Conservation (phyloP, 2,888 invertebrate species). For the Habroteleia sp. region DNA sequence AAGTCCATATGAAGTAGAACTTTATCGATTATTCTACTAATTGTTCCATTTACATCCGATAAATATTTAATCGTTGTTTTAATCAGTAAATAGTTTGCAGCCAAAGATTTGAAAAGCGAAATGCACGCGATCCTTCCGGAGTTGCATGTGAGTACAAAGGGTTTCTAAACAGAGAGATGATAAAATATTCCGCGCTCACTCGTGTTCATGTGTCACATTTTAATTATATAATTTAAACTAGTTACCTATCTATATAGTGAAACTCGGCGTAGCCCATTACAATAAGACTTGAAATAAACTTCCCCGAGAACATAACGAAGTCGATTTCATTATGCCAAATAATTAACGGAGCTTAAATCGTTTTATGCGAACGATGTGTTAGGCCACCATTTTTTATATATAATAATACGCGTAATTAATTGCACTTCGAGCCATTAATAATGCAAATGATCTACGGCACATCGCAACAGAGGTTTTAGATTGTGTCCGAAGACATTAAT, state of each 20-base stretch:
- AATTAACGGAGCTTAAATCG: background rate
- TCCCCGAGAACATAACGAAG: constrained; percentile 9
- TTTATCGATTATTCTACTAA: too few relatives aligned
- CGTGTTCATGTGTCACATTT: constrained; percentile 32
- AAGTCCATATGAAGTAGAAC: too few relatives aligned
- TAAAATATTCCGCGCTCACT: constrained; percentile 41
- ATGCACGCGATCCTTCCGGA: constrained; percentile 51
- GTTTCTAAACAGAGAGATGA: constrained; percentile 37
- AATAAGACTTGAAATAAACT: constrained; percentile 19
- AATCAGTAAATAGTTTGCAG: constrained; percentile 54
- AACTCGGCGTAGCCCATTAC: constrained; percentile 11
- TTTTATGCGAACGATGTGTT: too few relatives aligned
- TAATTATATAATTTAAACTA: constrained; percentile 28
- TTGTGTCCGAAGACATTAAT: too few relatives aligned
- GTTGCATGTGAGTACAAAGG: constrained; percentile 8
- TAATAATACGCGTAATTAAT: too few relatives aligned
- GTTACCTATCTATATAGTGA: constrained; percentile 11
- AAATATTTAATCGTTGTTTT: constrained; percentile 41
- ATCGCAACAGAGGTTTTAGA: too few relatives aligned
- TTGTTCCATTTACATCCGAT: too few relatives aligned
- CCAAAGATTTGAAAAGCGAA: constrained; percentile 14
- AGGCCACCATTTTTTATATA: too few relatives aligned
- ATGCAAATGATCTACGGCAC: too few relatives aligned
- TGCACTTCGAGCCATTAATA: too few relatives aligned
- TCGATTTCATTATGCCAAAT: constrained; percentile 26